phyloP scores from a whole-genome alignment of 2,113 vertebrate species.

The Notothenia coriiceps region DNA sequence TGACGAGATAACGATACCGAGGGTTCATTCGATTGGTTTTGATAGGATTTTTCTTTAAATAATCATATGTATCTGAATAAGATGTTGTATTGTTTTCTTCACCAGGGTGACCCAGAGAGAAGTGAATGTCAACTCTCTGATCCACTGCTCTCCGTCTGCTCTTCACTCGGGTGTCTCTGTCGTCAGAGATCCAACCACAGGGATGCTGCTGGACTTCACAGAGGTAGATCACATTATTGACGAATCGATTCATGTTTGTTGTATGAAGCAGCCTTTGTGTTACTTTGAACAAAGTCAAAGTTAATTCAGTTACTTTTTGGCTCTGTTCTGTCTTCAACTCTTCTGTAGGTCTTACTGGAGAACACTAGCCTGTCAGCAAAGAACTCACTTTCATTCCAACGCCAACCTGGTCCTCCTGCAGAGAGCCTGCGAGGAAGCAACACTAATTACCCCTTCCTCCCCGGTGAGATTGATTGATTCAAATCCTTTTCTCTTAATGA shows the following conservation, averaged over 20 bases:
- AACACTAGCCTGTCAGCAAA: conserved; percentile 89
- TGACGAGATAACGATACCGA: background rate
- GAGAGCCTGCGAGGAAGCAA: conserved; percentile 91
- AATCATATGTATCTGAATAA: background rate
- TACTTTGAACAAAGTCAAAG: background rate
- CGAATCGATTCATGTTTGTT: background rate
- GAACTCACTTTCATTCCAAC: conserved; percentile 90
- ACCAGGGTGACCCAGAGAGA: conserved; percentile 85
- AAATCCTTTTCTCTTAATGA: background rate
- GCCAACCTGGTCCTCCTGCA: conserved; percentile 87
- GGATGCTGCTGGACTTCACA: conserved; percentile 89
- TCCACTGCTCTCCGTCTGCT: conserved; percentile 78
- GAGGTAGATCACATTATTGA: conserved; percentile 82
- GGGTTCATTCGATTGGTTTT: background rate
- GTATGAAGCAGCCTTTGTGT: background rate
- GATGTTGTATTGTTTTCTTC: conserved; percentile 8
- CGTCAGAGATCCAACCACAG: conserved; percentile 91
- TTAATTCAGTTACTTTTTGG: background rate
- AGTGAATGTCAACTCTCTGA: conserved; percentile 84
- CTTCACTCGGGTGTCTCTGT: conserved; percentile 89
- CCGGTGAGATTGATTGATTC: conserved; percentile 78
- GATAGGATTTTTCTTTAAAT: background rate
- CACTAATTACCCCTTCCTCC: conserved; percentile 91
- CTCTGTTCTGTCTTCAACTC: background rate
- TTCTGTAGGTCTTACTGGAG: conserved; percentile 85